Evolutionary conservation across 2,888 invertebrate genomes (phyloP).

Genomic region (Dioctria linearis): DNA sequence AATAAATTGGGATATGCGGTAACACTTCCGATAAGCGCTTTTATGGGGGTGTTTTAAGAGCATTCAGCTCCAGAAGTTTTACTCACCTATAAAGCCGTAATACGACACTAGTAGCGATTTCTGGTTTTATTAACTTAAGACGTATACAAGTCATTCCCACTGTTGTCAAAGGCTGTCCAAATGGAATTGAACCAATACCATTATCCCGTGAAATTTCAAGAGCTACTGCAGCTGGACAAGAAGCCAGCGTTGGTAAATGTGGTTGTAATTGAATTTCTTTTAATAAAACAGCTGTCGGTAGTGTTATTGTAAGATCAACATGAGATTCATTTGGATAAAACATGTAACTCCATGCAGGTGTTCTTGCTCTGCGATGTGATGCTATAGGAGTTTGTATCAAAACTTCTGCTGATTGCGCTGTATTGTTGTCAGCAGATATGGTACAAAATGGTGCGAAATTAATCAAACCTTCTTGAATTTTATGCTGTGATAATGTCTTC

Average conservation of each 20-base stretch:
- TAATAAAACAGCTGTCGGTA: conserved; percentile 90
- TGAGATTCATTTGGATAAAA: conserved; percentile 93
- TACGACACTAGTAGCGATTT: conserved; percentile 88
- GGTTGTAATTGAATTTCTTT: conserved; percentile 91
- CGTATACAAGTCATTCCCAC: conserved; percentile 91
- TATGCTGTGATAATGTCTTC: conserved; percentile 69
- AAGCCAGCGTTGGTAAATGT: conserved; percentile 86
- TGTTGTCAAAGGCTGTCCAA: conserved; percentile 88
- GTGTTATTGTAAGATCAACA: conserved; percentile 87
- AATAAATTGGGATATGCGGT: no score
- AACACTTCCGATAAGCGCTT: no score
- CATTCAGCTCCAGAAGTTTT: not conserved
- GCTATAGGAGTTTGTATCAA: conserved; percentile 85
- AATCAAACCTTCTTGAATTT: conserved; percentile 82
- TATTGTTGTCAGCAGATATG: conserved; percentile 85
- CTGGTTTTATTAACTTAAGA: conserved; percentile 85
- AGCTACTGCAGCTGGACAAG: conserved; percentile 91
- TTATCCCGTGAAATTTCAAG: conserved; percentile 89
- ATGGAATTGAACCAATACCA: conserved; percentile 82
- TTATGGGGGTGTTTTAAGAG: no score
- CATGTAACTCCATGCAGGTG: conserved; percentile 96
- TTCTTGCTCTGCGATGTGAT: conserved; percentile 87
- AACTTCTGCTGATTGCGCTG: conserved; percentile 91
- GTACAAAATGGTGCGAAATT: conserved; percentile 93
- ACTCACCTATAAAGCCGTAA: conserved; percentile 71